phyloP scores from a whole-genome alignment of 2,113 vertebrate species.

The Phalacrocorax pelagicus region DNA sequence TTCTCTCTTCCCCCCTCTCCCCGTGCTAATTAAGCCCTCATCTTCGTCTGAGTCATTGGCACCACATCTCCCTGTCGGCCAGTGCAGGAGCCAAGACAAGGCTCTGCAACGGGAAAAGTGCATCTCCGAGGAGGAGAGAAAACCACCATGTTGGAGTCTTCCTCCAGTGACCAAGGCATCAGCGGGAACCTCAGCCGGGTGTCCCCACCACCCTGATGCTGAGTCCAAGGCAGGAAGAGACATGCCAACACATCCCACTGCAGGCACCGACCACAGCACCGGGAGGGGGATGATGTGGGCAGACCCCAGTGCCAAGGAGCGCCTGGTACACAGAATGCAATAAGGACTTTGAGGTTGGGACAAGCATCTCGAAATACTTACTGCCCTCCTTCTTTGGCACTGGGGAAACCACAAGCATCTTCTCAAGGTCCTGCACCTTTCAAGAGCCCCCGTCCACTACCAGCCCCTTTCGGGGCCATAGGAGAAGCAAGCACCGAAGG shows the following conservation, averaged over 20 bases:
- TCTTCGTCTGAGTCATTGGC: constrained; percentile 70
- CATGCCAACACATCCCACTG: neutral
- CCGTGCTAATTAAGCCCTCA: constrained; percentile 63
- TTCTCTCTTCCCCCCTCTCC: constrained; percentile 29
- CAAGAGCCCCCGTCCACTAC: neutral
- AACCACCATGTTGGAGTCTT: rapidly evolving
- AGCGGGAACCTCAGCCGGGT: neutral
- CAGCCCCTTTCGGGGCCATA: rapidly evolving
- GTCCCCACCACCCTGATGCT: neutral
- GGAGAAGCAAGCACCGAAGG: rapidly evolving
- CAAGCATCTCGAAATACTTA: neutral
- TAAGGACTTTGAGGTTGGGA: neutral
- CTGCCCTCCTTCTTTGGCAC: neutral
- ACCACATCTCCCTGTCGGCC: constrained; percentile 48
- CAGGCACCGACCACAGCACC: neutral
- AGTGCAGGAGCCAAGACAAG: neutral
- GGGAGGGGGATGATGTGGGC: no score
- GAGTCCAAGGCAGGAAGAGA: neutral
- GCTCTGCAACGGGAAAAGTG: neutral
- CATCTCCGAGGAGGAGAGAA: neutral
- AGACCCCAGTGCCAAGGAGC: neutral
- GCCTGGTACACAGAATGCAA: neutral
- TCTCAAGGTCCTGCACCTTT: neutral
- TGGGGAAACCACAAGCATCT: rapidly evolving
- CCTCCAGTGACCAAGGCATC: neutral